These are phyloP conservation scores for Pyxicephalus adspersus DNA, from an alignment of 2,113 vertebrate genomes.

Conservation along the genomic window DNA sequence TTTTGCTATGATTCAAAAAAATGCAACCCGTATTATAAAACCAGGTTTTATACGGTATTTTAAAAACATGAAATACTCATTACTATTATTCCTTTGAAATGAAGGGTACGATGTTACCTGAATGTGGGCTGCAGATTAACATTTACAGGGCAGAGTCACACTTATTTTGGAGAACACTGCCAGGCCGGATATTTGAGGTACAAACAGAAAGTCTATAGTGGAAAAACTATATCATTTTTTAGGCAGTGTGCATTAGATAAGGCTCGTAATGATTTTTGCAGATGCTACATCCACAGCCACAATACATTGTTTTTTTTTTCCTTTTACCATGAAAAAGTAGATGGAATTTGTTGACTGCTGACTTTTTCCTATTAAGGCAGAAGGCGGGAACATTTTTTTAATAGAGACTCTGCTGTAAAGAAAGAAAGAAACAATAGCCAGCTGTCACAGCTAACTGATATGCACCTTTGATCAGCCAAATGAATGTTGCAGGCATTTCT, in stretches of 20 bases:
- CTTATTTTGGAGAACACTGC: too few relatives aligned
- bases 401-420: slow-evolving; percentile 84
- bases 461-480: slow-evolving; percentile 99
- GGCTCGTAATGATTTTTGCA: background rate
- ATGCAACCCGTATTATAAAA: too few relatives aligned
- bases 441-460: slow-evolving; percentile 90
- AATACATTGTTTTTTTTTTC: slow-evolving; percentile 11
- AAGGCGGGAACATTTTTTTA: slow-evolving; percentile 72
- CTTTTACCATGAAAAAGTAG: slow-evolving; percentile 76
- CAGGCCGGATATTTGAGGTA: too few relatives aligned
- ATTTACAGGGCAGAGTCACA: too few relatives aligned
- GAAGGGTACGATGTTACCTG: background rate
- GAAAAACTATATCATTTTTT: too few relatives aligned
- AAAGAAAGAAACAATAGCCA: slow-evolving; percentile 92
- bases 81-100: too few relatives aligned
- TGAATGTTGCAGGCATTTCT: slow-evolving; percentile 99
- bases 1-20: too few relatives aligned
- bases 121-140: background rate
- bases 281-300: slow-evolving; percentile 2
- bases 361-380: slow-evolving; percentile 89
- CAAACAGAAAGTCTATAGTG: too few relatives aligned
- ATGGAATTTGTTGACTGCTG: slow-evolving; percentile 90
- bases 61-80: too few relatives aligned
- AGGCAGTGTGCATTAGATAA: too few relatives aligned
- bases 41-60: too few relatives aligned